Evolutionary conservation across 2,113 vertebrate species (phyloP), one percentile per base, ranked within the genome.

Genomic region (Myxocyprinus asiaticus): DNA sequence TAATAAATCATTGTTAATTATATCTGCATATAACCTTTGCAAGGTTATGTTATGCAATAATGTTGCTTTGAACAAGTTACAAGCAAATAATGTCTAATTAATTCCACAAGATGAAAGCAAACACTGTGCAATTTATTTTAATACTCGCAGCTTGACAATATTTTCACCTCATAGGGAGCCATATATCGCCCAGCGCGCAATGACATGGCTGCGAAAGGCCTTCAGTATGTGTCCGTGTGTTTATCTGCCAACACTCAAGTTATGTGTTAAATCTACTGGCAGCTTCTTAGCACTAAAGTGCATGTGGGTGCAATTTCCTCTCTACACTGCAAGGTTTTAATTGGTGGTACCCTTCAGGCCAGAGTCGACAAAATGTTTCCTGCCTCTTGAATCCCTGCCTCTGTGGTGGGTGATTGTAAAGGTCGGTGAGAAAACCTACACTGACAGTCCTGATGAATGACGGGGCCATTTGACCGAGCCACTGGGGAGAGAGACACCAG

Each of bases 361-460:
- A 62, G 59, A 62, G 22, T 50, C 48, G 17, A 62, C 77, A 79
- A 84, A 33, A 73, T 79, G 76, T 71, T 71, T 68, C 70, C 17
- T 76, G 70, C 63, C 11, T 63, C 7, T 70, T 84, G 77, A 75
- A 62, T 51, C 22, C 33, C 68, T 47, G 59, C 65, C 51, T 72
- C 42, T 22, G 67, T 63, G 66, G 64, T 48, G 48, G 68, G 50
- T 73, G 59, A 62, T 56, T 73, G 55, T 58, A 78, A 71, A 72
- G 58, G 76, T 82, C 44, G 55, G 63, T 1, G 76, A 78, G 76
- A 68, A 69, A 72, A 63, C 47, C 69, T 68, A 51, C 63, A 65
- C 61, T 84, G 83, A 67, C 83, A 76, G 80, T 12, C 8, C 64
- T 85, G 80, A 84, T 84, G 77, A 79, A 84, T 67, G 77, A 82